Base-by-base conservation (phyloP, 2,113 vertebrate genomes). In the Plectropomus leopardus region DNA sequence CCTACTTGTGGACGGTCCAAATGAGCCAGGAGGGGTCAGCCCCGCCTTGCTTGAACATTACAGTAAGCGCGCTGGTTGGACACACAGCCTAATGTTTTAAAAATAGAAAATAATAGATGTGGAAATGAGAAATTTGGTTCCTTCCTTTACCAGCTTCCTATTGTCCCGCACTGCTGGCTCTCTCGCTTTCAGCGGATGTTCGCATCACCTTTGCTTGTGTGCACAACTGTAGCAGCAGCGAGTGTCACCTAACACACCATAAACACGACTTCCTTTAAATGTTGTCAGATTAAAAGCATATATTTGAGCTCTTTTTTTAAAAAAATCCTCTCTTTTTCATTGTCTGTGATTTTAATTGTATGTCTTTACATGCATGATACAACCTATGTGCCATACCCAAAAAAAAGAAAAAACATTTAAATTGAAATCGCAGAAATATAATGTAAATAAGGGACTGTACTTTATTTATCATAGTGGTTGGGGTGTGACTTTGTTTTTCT, bases 181-280 rank as follows among this genome's bases (percentile, higher is more conserved):
- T 58, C 45, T 60, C 11, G n/a, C n/a, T n/a, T n/a, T 36, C 17
- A 70, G 82, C 72, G 89, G 86, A 90, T 86, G 86, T 73, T 45
- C 0, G 58, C 58, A 73, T 84, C 79, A 80, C 85, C 54, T 79
- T 57, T 32, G 67, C 67, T 50, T 51, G 26, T 55, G 60, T 32
- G 50, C 78, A 76, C 78, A 84, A 77, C 77, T 83, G 85, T 76
- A 40, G 47, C 72, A 66, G 65, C 68, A 42, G 40, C 28, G 0
- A 0, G 15, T 19, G 5, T 0, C 23, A 17, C 50, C 32, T 1
- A 2, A 5, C 1, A 15, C 2, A 9, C 1, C 0, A 65, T n/a
- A n/a, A n/a, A n/a, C n/a, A n/a, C n/a, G n/a, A n/a, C 53, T 84
- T 86, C 86, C 86, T 67, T 2, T 69, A 0, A 8, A 0, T 1